Evolutionary conservation across 2,113 vertebrate genomes (phyloP), one percentile per base, ranked within the genome.

Genomic region (Crotalus horridus): DNA sequence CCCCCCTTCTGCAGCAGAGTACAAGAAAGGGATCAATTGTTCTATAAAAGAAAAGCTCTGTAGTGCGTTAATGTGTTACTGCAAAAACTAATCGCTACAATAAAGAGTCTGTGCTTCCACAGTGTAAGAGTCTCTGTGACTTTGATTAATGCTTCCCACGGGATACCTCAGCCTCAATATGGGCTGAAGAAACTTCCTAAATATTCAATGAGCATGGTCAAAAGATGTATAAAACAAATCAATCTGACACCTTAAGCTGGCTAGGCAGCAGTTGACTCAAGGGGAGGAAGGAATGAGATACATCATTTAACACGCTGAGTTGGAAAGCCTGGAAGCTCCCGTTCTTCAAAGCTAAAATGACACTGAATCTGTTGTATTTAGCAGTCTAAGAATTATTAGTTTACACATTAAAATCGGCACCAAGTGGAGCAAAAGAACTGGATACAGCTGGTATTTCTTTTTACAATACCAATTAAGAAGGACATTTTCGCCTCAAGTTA

Each of bases 241-340:
- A 98, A 98, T 98, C 98, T 98, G 98, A 98, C 98, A 98, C 98
- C 98, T 99, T 99, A 99, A 99, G 99, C 98, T 98, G 98, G 98
- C 97, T 96, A 98, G 98, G 98, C 98, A 98, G 98, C 98, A 98
- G 98, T 98, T 98, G 98, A 98, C 98, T 97, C 98, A 96, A 98
- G 97, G 97, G 98, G 97, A 97, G 98, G 98, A 97, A 97, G 98
- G 98, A 98, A 98, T 96, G 97, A 97, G 96, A 98, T 98, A 98
- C 98, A 97, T 98, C 98, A 98, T 98, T 98, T 98, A 98, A 98
- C 98, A 98, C 98, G 98, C 98, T 97, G 98, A 98, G 98, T 98
- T 98, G 98, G 97, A 98, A 98, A 98, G 98, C 98, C 98, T 98
- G 98, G 97, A 98, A 98, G 98, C 98, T 98, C 98, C 98, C 98